Percentiles rank a stretch among this genome's conserved stretches.
Evolutionary conservation across 2,797 vertebrate species (phyloP).

Genomic region (Falco cherrug): DNA sequence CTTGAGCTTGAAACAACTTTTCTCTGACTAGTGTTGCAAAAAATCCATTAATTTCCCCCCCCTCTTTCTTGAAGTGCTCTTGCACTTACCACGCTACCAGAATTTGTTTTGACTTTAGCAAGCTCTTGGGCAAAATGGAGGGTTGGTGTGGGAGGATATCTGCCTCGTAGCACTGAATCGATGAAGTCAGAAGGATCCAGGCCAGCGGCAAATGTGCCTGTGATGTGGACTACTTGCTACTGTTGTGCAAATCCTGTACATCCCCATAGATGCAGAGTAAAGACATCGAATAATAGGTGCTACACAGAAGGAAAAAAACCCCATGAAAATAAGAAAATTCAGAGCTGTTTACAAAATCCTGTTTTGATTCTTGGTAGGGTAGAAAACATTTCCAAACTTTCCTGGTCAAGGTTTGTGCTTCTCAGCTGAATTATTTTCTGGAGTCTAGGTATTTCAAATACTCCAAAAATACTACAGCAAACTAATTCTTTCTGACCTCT

Average conservation of each 20-base stretch:
- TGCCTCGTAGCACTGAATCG: accelerated
- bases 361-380: background rate
- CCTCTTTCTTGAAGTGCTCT: background rate
- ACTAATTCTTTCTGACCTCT: constrained; percentile 33
- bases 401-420: background rate
- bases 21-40: background rate
- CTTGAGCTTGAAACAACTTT: background rate
- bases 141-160: background rate
- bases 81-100: background rate
- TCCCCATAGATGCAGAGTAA: background rate
- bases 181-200: background rate
- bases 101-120: background rate
- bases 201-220: background rate
- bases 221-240: background rate
- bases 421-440: background rate
- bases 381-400: background rate
- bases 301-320: background rate
- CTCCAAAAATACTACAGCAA: constrained; percentile 22
- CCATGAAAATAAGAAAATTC: background rate
- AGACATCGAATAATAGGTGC: background rate
- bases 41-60: background rate
- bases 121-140: background rate
- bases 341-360: background rate
- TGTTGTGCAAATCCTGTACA: background rate
- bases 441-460: constrained; percentile 40